Evolutionary conservation across 2,797 vertebrate genomes (phyloP), one percentile per base, ranked within the genome.

Genomic region (Rhinatrema bivittatum): DNA sequence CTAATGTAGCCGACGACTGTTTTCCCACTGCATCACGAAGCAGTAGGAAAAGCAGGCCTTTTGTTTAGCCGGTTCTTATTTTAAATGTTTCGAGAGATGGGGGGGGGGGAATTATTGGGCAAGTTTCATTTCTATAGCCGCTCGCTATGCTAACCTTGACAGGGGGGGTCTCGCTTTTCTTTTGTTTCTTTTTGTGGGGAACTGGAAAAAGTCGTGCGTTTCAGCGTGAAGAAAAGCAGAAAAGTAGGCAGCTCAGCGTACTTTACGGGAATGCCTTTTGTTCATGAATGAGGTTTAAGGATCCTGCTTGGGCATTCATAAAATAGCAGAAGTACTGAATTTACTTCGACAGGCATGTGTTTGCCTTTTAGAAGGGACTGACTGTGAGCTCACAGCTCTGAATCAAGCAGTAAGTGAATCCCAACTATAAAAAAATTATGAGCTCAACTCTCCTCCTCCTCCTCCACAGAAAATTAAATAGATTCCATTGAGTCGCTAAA

Each of bases 21-120:
- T 70, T 72, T 39, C 41, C 36, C 50, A 38, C 34, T 16, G 36
- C 34, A 48, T 46, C 42, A 50, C 30, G 73, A 69, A 61, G 29
- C 58, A 32, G 28, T 19, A 26, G 56, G 46, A 36, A 62, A 58
- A 62, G 16, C 3, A 20, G 39, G 25, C 41, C 54, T 72, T 62
- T 68, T 70, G 64, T 73, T 36, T 62, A 36, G 3, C 2, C 58
- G 41, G 22, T 12, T 47, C 51, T 22, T 48, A 39, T 29, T 53
- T 54, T 47, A 21, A 56, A 47, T 50, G 24, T 29, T 50, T 45
- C 40, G 23, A 25, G 18, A 11, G 15, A 32, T 20, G 22, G 2
- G 8, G 16, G 29, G 4, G 22, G 2, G 8, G 16, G 29, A 4
- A 8, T 14, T 5, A 24, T 19, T 16, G 16, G 14, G 17, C n/a